Evolutionary conservation across 2,113 vertebrate genomes (phyloP).

Genomic region (Tichodroma muraria): DNA sequence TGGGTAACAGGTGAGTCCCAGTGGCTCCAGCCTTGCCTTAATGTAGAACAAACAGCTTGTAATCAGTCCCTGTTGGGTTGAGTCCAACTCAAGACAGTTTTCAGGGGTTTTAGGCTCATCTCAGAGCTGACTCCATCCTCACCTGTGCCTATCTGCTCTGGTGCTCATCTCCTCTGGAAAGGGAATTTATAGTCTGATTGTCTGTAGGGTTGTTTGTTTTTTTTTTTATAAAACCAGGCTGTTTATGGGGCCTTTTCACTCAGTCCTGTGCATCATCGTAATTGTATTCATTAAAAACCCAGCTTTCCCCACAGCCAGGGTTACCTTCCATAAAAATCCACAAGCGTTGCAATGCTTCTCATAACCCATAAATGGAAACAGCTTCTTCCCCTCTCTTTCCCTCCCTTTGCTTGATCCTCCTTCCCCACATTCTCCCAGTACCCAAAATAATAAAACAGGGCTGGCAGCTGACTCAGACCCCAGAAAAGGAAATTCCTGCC

Average conservation of each 20-base stretch:
- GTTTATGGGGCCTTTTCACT: not conserved
- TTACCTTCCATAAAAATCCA: constrained; percentile 9
- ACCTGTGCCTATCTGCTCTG: not conserved
- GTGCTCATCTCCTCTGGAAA: not conserved
- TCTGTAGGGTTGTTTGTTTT: not conserved
- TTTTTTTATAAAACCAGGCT: not conserved
- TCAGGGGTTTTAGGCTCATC: not conserved
- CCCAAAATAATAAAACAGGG: not conserved
- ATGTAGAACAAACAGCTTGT: not conserved
- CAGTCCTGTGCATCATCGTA: not conserved
- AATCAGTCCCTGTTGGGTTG: not conserved
- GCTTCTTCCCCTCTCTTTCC: not conserved
- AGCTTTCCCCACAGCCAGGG: not conserved
- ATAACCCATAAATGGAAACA: constrained; percentile 8
- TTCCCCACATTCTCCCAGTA: not conserved
- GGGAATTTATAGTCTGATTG: not conserved
- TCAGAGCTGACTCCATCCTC: not conserved
- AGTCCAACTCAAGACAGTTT: not conserved
- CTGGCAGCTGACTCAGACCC: not conserved
- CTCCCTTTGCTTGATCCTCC: not conserved
- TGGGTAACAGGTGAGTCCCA: not conserved
- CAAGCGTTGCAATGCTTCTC: not conserved
- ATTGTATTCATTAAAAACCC: not conserved
- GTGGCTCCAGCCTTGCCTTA: not conserved
- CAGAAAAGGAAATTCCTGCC: constrained; percentile 7